Conservation (phyloP, 1,140 invertebrate species). For the Halictus rubicundus region DNA sequence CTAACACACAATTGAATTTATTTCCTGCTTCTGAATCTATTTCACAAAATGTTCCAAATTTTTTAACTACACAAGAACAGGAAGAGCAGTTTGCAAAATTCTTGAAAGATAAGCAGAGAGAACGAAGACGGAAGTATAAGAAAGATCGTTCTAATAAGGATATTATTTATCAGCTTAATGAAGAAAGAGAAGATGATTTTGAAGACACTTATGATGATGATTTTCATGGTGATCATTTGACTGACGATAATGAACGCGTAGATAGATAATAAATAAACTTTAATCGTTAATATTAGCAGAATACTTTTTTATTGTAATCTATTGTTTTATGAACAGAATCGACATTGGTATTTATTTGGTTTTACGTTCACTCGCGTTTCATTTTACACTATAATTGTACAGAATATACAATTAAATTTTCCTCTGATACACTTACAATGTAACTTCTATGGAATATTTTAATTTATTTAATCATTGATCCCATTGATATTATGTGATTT, state of each 20-base stretch:
- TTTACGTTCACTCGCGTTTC: conserved; percentile 9
- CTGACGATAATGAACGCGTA: conserved; percentile 10
- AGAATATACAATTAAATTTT: conserved; percentile 45
- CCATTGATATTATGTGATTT: conserved; percentile 15
- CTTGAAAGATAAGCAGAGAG: conserved; percentile 43
- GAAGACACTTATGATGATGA: neutral
- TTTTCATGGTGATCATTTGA: neutral
- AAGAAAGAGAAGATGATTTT: conserved; percentile 13
- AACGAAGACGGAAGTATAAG: conserved; percentile 21
- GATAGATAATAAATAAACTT: conserved; percentile 10
- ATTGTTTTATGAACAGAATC: neutral
- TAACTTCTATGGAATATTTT: neutral
- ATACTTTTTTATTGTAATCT: conserved; percentile 25
- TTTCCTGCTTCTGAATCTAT: neutral
- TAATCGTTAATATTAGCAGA: neutral
- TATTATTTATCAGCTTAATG: neutral
- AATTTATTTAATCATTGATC: conserved; percentile 26
- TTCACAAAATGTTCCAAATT: neutral
- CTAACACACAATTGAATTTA: too few relatives aligned
- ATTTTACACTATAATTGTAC: conserved; percentile 48
- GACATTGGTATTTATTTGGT: neutral
- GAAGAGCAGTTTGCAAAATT: conserved; percentile 60
- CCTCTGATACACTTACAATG: neutral
- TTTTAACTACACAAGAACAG: conserved; percentile 42
- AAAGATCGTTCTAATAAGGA: neutral